Evolutionary conservation across 2,888 invertebrate species (phyloP).

Genomic region (Serripes groenlandicus): DNA sequence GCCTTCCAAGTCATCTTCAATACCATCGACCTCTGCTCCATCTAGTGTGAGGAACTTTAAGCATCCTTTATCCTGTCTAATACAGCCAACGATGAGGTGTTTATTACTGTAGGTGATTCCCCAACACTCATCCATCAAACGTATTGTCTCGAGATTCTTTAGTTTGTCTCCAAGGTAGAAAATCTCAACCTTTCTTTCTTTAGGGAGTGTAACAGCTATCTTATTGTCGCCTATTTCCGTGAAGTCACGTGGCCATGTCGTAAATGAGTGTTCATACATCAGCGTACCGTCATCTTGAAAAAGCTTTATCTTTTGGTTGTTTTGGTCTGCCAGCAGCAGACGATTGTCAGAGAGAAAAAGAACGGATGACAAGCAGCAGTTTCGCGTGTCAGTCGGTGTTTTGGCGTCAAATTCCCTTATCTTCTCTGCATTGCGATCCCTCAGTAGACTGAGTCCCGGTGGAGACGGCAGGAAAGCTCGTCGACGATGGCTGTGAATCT

Average conservation of each 20-base stretch:
- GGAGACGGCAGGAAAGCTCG: constrained; percentile 58
- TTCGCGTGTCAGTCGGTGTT: constrained; percentile 59
- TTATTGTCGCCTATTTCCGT: constrained; percentile 63
- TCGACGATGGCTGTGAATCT: constrained; percentile 61
- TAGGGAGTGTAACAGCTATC: constrained; percentile 64
- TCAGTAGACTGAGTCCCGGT: constrained; percentile 57
- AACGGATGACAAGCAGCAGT: constrained; percentile 63
- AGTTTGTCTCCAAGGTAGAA: constrained; percentile 64
- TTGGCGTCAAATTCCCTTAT: constrained; percentile 64
- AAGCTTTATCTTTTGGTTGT: constrained; percentile 68
- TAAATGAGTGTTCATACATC: constrained; percentile 62
- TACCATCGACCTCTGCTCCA: constrained; percentile 60
- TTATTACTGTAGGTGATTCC: constrained; percentile 60
- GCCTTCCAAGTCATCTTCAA: constrained; percentile 61
- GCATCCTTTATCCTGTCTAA: constrained; percentile 59
- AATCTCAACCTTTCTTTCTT: constrained; percentile 66
- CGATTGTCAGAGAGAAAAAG: constrained; percentile 61
- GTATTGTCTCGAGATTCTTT: constrained; percentile 62
- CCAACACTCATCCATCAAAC: constrained; percentile 68
- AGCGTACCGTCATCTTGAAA: constrained; percentile 57
- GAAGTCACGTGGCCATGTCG: constrained; percentile 66
- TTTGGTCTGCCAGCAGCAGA: constrained; percentile 61
- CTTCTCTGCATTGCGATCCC: constrained; percentile 62
- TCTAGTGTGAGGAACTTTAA: constrained; percentile 64
- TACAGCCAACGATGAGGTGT: constrained; percentile 61